phyloP scores from a whole-genome alignment of 1,140 invertebrate genomes.

The Drosophila pandora region DNA sequence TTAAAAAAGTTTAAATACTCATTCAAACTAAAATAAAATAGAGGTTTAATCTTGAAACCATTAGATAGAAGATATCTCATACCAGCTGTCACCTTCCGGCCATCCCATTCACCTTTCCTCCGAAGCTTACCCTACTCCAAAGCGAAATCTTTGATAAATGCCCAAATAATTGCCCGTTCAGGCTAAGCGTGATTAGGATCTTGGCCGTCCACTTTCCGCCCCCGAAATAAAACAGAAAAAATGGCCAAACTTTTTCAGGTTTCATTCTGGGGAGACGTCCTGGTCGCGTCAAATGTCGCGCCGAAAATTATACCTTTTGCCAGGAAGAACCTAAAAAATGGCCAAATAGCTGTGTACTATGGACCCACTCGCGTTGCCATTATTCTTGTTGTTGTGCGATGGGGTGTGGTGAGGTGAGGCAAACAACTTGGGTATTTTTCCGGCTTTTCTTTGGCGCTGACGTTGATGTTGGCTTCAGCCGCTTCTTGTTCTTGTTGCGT shows the following conservation, averaged over 20 bases:
- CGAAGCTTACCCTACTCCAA: slow-evolving; percentile 11
- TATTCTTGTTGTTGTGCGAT: slow-evolving; percentile 12
- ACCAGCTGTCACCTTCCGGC: slow-evolving; percentile 28
- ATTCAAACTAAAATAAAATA: neutral
- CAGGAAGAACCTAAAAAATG: slow-evolving; percentile 38
- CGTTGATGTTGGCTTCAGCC: slow-evolving; percentile 60
- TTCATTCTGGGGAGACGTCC: slow-evolving; percentile 29
- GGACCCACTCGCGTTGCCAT: neutral
- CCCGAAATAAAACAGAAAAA: slow-evolving; percentile 1
- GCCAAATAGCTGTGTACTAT: slow-evolving; percentile 58
- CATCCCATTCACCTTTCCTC: neutral
- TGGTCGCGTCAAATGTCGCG: slow-evolving; percentile 80
- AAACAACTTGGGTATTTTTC: slow-evolving; percentile 77
- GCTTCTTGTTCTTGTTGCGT: slow-evolving; percentile 18
- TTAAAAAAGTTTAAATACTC: neutral
- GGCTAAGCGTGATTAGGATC: slow-evolving; percentile 44
- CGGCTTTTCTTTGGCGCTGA: slow-evolving; percentile 74
- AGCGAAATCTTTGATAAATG: slow-evolving; percentile 45
- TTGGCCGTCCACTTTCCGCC: slow-evolving; percentile 18
- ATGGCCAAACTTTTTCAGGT: slow-evolving; percentile 32
- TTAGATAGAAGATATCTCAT: slow-evolving; percentile 17
- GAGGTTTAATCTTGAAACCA: neutral
- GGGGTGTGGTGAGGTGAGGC: slow-evolving; percentile 58
- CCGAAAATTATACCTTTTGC: slow-evolving; percentile 76
- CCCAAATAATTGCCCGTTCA: slow-evolving; percentile 52